A percentile compares a stretch with the other conserved stretches of the same genome.
Evolutionary conservation across 1,140 invertebrate genomes (phyloP).

Genomic region (Papilio machaon): DNA sequence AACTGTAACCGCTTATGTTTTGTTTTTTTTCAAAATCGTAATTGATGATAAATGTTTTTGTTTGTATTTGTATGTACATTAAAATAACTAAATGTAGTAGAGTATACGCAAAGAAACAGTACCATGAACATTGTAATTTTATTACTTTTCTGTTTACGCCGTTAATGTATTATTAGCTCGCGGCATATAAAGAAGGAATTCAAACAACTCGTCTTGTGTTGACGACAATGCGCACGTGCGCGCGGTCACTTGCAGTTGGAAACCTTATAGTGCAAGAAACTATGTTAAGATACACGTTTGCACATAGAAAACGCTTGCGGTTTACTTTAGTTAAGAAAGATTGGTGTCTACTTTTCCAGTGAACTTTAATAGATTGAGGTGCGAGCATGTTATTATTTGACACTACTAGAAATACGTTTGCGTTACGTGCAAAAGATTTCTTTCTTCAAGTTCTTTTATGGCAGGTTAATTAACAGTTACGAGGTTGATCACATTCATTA

Average conservation of each 20-base stretch:
- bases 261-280: slow-evolving; percentile 24
- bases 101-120: background rate
- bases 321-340: background rate
- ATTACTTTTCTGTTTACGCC: slow-evolving; percentile 28
- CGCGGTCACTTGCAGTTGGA: slow-evolving; percentile 1
- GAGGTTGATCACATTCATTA: background rate
- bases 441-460: background rate
- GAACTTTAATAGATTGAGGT: too few relatives aligned
- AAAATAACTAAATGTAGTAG: background rate
- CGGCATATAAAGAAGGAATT: slow-evolving; percentile 33
- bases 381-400: too few relatives aligned
- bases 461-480: background rate
- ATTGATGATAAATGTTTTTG: background rate
- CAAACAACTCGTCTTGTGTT: slow-evolving; percentile 1
- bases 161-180: slow-evolving; percentile 24
- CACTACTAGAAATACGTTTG: too few relatives aligned
- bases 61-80: background rate
- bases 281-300: background rate
- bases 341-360: background rate
- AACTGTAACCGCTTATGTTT: background rate
- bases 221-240: slow-evolving; percentile 27
- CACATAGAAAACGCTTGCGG: background rate
- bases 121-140: slow-evolving; percentile 6
- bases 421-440: too few relatives aligned
- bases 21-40: too few relatives aligned